Conservation (phyloP, 2,113 vertebrate species). For the Galbula dea region DNA sequence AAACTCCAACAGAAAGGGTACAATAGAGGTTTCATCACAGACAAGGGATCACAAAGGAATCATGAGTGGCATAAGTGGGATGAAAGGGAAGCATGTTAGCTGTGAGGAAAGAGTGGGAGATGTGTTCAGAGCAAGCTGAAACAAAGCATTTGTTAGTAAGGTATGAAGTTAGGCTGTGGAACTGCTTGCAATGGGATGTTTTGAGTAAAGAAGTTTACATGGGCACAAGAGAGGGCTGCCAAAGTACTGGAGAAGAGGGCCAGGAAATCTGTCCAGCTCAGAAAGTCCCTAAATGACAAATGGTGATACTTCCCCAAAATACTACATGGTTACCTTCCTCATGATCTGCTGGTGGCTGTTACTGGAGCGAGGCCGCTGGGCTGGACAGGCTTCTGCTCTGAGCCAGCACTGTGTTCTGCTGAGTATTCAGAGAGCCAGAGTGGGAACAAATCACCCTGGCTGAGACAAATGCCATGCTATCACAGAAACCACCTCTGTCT, state of each 20-base stretch:
- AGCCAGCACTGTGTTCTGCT: background rate
- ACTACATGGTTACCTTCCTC: fast-evolving
- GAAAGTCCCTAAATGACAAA: background rate
- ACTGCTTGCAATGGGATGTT: background rate
- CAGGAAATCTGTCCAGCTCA: background rate
- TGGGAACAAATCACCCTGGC: background rate
- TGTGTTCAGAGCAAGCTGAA: background rate
- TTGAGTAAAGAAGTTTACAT: background rate
- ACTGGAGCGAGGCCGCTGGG: background rate
- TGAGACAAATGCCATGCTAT: background rate
- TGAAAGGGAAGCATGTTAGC: background rate
- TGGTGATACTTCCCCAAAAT: background rate
- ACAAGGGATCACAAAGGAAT: background rate
- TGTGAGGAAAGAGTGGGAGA: background rate
- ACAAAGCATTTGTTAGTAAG: background rate
- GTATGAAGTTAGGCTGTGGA: background rate
- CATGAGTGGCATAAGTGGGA: background rate
- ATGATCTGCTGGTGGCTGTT: background rate
- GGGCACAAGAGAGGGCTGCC: background rate
- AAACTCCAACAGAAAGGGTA: background rate
- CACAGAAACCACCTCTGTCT: background rate
- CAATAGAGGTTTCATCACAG: background rate
- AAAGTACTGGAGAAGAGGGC: background rate
- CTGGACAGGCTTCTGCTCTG: background rate
- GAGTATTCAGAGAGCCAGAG: background rate